A percentile compares a stretch with the other conserved stretches of the same genome.
phyloP scores from a whole-genome alignment of 1,140 invertebrate species.

The Anthonomus grandis region DNA sequence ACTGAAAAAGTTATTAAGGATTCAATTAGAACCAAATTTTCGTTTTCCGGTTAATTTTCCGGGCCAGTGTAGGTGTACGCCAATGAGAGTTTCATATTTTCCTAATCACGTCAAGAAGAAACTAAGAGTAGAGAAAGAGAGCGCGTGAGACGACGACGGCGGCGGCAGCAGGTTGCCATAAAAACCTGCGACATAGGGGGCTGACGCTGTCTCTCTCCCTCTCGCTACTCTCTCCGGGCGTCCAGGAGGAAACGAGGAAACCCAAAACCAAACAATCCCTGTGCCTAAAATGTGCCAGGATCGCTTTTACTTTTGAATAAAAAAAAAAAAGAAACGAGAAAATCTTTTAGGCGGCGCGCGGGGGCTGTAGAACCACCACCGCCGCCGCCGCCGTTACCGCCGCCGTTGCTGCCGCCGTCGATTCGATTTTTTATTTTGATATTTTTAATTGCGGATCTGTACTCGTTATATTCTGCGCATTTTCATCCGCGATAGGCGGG shows the following conservation, averaged over 20 bases:
- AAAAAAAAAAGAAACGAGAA: too few species aligned
- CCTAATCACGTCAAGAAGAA: constrained; percentile 22
- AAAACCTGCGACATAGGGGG: constrained; percentile 13
- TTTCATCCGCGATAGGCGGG: constrained; percentile 49
- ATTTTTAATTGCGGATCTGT: constrained; percentile 52
- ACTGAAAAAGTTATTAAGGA: too few species aligned
- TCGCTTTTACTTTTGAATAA: constrained; percentile 24
- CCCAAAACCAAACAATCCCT: constrained; percentile 4
- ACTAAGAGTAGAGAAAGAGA: too few species aligned
- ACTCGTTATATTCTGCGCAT: constrained; percentile 52
- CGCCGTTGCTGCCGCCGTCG: constrained; percentile 3
- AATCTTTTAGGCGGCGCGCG: constrained; percentile 10
- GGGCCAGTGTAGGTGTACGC: too few species aligned
- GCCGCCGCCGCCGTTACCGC: constrained; percentile 14
- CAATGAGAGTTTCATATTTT: constrained; percentile 27
- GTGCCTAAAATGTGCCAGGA: constrained; percentile 18
- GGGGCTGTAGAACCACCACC: neutral
- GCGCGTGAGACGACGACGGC: too few species aligned
- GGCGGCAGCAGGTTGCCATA: constrained; percentile 22
- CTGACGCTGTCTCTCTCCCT: neutral
- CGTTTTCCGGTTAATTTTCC: too few species aligned
- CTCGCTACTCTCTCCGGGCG: too few species aligned
- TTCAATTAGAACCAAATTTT: too few species aligned
- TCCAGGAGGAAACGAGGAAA: constrained; percentile 18
- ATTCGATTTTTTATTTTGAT: constrained; percentile 49